Evolutionary conservation across 2,113 vertebrate species (phyloP).

Genomic region (Climacteris rufus): DNA sequence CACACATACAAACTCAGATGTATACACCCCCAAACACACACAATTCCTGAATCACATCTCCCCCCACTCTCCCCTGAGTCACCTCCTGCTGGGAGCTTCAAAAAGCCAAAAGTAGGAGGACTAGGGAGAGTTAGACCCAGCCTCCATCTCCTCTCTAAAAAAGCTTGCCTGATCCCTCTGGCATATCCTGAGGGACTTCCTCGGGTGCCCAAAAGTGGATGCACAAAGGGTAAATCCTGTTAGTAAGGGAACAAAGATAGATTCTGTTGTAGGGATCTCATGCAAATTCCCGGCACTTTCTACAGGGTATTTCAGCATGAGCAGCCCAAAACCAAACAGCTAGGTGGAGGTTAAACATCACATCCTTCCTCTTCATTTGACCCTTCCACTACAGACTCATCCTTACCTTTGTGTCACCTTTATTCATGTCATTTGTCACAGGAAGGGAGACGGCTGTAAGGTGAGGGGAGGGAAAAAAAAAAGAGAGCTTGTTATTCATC

Average conservation of each 20-base stretch:
- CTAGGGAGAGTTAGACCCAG: background rate
- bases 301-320: background rate
- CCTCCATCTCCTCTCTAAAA: background rate
- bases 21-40: background rate
- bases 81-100: slow-evolving; percentile 16
- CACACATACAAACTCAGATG: background rate
- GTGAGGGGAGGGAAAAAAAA: background rate
- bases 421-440: slow-evolving; percentile 68
- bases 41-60: slow-evolving; percentile 11
- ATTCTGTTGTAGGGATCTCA: background rate
- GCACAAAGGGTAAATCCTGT: background rate
- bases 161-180: background rate
- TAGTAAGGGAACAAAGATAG: background rate
- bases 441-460: slow-evolving; percentile 71
- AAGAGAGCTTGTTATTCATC: background rate
- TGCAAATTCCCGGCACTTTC: background rate
- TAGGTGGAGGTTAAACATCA: background rate
- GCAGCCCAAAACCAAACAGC: background rate
- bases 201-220: background rate
- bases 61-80: slow-evolving; percentile 43
- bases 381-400: background rate
- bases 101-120: slow-evolving; percentile 35
- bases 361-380: background rate
- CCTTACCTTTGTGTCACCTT: slow-evolving; percentile 78
- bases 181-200: background rate